phyloP scores from a whole-genome alignment of 1,140 invertebrate genomes.

The Popillia japonica region DNA sequence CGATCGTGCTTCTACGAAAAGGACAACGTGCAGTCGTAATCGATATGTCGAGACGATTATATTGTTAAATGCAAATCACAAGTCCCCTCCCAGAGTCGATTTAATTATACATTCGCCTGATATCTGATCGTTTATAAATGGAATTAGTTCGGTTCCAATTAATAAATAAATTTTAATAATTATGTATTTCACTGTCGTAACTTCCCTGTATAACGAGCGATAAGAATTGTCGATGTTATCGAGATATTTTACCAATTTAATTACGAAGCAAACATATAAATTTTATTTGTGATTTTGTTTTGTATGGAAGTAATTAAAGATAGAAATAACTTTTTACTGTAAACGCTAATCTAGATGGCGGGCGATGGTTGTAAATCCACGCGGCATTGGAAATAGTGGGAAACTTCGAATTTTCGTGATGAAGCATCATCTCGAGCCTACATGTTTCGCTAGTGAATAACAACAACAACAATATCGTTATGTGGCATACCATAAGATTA shows the following conservation, averaged over 20 bases:
- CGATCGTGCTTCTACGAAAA: background rate
- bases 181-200: background rate
- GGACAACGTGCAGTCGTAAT: constrained; percentile 13
- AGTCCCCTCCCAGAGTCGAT: background rate
- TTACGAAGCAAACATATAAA: background rate
- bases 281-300: no score
- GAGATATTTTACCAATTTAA: background rate
- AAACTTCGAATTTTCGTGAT: no score
- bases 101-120: constrained; percentile 21
- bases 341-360: no score
- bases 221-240: background rate
- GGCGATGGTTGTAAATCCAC: no score
- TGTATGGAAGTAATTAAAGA: no score
- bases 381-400: no score
- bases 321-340: no score
- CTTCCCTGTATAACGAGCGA: background rate
- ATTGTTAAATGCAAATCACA: background rate
- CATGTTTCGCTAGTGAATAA: no score
- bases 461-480: no score
- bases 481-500: no score
- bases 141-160: background rate
- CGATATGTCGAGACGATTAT: constrained; percentile 31
- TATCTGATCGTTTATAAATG: background rate
- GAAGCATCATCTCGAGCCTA: no score
- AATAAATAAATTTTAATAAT: background rate